Base-by-base conservation (phyloP, 2,113 vertebrate species). In the Saguinus imperator region DNA sequence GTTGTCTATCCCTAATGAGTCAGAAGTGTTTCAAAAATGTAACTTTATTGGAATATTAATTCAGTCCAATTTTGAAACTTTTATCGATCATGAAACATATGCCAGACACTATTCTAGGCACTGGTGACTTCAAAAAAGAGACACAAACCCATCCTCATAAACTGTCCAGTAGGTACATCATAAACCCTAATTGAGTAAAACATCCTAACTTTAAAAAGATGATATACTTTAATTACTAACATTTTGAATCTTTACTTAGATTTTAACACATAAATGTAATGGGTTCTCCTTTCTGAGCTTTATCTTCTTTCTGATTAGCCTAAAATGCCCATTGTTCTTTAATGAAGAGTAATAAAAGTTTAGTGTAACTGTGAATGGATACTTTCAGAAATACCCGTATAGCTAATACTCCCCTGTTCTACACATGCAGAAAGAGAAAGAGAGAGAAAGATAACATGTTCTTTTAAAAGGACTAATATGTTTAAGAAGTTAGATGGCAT, bases 31-130 rank as follows among this genome's bases (percentile, higher is more conserved):
- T 37, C 90, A 64, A n/a, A 82, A 86, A 93, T 52, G 16, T 83
- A 73, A 82, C 11, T 91, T 94, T 37, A 81, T n/a, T 85, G 23
- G 25, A 82, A n/a, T 70, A 77, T 40, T 93, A 96, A 88, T 37
- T 35, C 4, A n/a, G 23, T 45, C 90, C 70, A 21, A 81, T 45
- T 94, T 64, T 27, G 76, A 88, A 87, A 85, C 23, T 45, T 91
- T 43, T 68, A 72, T 32, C 73, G 77, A 81, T 6, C 32, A 89
- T 57, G 32, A 87, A 75, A 89, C 2, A 87, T 84, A 76, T 61
- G n/a, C 25, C 52, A 77, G 37, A 64, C 17, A 80, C 35, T 58
- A 72, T 85, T 37, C 21, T 8, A 94, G 35, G 32, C 16, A 84
- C 25, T 58, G 3, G 17, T 13, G 17, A 75, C 10, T 79, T 40